Conservation (phyloP, 2,888 invertebrate species). For the Drosophila prolongata region DNA sequence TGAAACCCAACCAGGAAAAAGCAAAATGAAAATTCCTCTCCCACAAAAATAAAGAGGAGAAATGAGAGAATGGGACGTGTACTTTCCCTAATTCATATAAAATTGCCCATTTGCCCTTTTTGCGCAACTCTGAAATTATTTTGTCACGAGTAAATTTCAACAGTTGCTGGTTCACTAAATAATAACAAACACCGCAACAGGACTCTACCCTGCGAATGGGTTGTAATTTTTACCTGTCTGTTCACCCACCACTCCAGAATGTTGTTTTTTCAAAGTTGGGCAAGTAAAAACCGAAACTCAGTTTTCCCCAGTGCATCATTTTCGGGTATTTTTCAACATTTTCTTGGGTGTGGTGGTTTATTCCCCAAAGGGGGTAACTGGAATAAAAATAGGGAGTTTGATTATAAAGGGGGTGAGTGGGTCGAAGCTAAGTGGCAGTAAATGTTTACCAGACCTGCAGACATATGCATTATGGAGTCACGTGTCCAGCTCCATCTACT, state of each 20-base stretch:
- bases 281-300: slow-evolving; percentile 8
- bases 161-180: slow-evolving; percentile 33
- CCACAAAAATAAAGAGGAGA: neutral
- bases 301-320: slow-evolving; percentile 67
- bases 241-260: slow-evolving; percentile 11
- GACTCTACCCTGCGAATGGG: slow-evolving; percentile 2
- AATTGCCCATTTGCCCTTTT: slow-evolving; percentile 8
- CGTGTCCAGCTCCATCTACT: slow-evolving; percentile 44
- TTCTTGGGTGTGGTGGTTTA: slow-evolving; percentile 25
- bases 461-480: slow-evolving; percentile 47
- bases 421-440: slow-evolving; percentile 48
- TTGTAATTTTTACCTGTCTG: slow-evolving; percentile 29
- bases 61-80: neutral
- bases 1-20: slow-evolving; percentile 7
- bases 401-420: slow-evolving; percentile 10
- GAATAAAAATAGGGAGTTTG: slow-evolving; percentile 10
- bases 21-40: slow-evolving; percentile 11
- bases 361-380: slow-evolving; percentile 35
- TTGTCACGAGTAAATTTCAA: slow-evolving; percentile 36
- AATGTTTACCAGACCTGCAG: slow-evolving; percentile 42
- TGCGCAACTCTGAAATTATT: slow-evolving; percentile 16
- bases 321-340: slow-evolving; percentile 53
- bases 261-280: slow-evolving; percentile 16
- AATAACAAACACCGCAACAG: slow-evolving; percentile 19
- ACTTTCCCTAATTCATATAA: slow-evolving; percentile 24